Evolutionary conservation across 92 coral and sea anemone species (phyloP).

Genomic region (Phenganax stokvisi): DNA sequence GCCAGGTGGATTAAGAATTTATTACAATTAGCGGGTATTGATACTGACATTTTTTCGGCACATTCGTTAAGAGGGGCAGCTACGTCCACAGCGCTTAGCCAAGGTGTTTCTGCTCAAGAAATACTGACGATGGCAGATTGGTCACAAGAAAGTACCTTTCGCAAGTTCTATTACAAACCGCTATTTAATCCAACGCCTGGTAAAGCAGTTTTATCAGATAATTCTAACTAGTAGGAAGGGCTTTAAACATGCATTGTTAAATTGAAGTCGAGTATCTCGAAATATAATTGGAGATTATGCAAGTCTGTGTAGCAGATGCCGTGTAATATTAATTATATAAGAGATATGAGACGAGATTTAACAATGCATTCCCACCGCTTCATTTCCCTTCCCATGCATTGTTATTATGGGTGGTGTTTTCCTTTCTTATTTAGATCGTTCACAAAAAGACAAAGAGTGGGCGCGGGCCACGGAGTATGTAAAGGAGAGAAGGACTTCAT

Average conservation of each 20-base stretch:
- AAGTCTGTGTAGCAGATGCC: constrained; percentile 28
- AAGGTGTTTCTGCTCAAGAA: not conserved
- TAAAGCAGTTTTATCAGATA: not conserved
- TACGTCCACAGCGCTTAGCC: not conserved
- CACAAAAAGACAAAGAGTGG: not conserved
- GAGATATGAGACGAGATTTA: too few species aligned
- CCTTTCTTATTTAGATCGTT: not conserved
- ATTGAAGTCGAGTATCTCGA: constrained; percentile 28
- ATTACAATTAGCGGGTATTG: not conserved
- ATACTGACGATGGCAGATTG: not conserved
- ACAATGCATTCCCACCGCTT: too few species aligned
- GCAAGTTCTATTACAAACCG: not conserved
- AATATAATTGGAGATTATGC: constrained; percentile 44
- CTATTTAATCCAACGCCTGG: not conserved
- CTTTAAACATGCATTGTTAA: constrained; percentile 60
- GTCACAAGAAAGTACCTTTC: not conserved
- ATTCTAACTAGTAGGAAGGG: not conserved
- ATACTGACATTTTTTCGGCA: not conserved
- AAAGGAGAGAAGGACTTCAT: not conserved
- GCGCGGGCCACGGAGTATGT: constrained; percentile 5
- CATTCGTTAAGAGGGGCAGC: not conserved
- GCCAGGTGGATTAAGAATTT: not conserved
- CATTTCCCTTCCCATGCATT: constrained; percentile 5
- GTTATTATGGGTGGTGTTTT: not conserved
- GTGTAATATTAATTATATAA: too few species aligned